These are phyloP conservation scores for Stratiomys singularior DNA, from an alignment of 2,888 invertebrate species.

Conservation along the genomic window DNA sequence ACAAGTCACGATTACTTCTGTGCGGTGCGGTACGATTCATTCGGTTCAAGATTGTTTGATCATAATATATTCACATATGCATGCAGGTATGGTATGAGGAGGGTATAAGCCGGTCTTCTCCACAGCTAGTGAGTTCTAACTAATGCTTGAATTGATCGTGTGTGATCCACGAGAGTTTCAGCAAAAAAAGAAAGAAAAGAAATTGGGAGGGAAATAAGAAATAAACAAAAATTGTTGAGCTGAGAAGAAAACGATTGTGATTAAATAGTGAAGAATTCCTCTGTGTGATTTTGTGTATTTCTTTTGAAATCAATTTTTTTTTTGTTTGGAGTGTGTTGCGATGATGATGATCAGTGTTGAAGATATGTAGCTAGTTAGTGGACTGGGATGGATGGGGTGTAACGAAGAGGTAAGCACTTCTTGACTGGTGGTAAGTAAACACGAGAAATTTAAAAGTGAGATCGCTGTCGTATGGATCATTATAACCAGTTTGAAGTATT, in stretches of 20 bases:
- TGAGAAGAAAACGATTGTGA: conserved; percentile 30
- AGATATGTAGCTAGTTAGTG: no score
- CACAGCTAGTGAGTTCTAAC: background rate
- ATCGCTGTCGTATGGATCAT: no score
- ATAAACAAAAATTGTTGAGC: no score
- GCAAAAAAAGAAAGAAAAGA: no score
- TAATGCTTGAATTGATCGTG: conserved; percentile 24
- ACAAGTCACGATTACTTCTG: conserved; percentile 37
- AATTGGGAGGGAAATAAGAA: no score
- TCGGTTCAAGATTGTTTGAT: background rate
- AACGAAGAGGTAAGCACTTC: no score
- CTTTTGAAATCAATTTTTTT: conserved; percentile 7
- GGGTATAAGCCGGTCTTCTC: background rate
- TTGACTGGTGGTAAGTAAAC: no score
- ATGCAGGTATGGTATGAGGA: background rate
- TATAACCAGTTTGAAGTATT: no score
- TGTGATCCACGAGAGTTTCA: conserved; percentile 25
- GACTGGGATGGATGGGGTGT: no score
- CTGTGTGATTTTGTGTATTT: background rate
- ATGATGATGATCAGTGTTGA: background rate
- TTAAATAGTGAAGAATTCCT: conserved; percentile 22
- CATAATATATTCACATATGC: conserved; percentile 5
- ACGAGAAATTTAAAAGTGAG: no score
- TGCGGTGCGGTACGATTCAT: background rate
- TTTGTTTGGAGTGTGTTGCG: no score